These are phyloP conservation scores for Scaptomyza cyrtandrae DNA, from an alignment of 2,888 invertebrate genomes.

Conservation along the genomic window DNA sequence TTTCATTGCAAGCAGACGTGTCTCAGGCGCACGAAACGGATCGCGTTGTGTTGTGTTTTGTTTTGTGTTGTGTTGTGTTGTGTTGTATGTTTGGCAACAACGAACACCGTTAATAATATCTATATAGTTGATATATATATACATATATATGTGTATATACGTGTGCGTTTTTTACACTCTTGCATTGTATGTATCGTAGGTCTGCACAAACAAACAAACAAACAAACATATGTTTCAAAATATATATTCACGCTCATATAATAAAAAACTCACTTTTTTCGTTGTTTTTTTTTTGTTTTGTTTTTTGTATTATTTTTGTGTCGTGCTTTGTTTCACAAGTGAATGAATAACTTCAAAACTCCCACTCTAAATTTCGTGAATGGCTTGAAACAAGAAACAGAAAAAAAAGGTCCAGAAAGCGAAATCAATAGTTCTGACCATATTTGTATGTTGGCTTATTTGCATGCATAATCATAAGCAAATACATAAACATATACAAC, in stretches of 20 bases:
- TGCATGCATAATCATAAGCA: conserved; percentile 11
- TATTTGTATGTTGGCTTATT: conserved; percentile 24
- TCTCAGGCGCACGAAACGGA: conserved; percentile 62
- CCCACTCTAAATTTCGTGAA: conserved; percentile 27
- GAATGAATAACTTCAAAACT: conserved; percentile 22
- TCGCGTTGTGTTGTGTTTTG: conserved; percentile 40
- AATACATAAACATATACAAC: too few species aligned
- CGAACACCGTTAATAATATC: conserved; percentile 44
- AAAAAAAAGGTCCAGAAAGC: conserved; percentile 39
- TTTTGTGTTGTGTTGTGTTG: conserved; percentile 47
- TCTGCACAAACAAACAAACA: conserved; percentile 12
- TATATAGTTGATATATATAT: conserved; percentile 16
- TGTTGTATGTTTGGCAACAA: conserved; percentile 56
- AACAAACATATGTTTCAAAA: conserved; percentile 7
- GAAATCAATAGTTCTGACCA: conserved; percentile 44
- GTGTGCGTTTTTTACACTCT: conserved; percentile 1
- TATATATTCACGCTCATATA: conserved; percentile 50
- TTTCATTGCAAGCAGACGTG: conserved; percentile 84
- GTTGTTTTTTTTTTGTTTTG: conserved; percentile 21
- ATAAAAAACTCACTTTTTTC: conserved; percentile 24
- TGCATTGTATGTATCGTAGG: conserved; percentile 22
- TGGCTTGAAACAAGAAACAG: conserved; percentile 4
- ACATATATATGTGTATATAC: conserved; percentile 10
- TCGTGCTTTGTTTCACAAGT: conserved; percentile 32
- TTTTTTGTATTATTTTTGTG: conserved; percentile 16